Conservation (phyloP, 2,113 vertebrate species). For the Egretta garzetta region DNA sequence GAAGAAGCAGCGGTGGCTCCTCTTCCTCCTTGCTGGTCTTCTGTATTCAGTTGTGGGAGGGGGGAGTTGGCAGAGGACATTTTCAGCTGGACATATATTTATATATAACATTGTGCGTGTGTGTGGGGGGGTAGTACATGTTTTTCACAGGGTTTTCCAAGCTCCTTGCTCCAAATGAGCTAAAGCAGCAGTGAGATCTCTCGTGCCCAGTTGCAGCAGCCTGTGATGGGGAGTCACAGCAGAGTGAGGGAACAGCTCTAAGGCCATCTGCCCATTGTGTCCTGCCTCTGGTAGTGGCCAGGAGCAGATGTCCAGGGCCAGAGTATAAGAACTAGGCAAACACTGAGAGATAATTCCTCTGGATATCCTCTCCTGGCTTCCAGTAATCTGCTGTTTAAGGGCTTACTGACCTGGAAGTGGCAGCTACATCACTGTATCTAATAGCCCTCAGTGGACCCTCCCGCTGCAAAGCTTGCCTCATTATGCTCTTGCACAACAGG, state of each 20-base stretch:
- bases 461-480: accelerated
- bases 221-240: neutral
- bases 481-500: neutral
- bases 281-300: neutral
- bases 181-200: neutral
- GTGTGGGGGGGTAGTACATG: accelerated
- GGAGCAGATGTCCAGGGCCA: neutral
- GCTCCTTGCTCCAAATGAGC: neutral
- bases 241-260: neutral
- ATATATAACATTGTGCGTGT: too few relatives aligned
- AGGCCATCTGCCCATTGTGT: accelerated
- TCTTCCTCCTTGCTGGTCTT: neutral
- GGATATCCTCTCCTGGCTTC: neutral
- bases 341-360: neutral
- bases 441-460: neutral
- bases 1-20: neutral
- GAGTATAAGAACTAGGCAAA: neutral
- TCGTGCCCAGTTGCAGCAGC: accelerated
- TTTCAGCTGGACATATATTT: neutral
- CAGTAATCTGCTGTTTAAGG: neutral
- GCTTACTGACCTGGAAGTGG: neutral
- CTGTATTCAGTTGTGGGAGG: neutral
- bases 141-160: neutral
- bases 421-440: neutral
- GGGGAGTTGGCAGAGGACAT: neutral